Percentiles rank a stretch among this genome's conserved stretches.
Conservation (phyloP, 2,797 vertebrate species). For the Euphonia xanthogaster region DNA sequence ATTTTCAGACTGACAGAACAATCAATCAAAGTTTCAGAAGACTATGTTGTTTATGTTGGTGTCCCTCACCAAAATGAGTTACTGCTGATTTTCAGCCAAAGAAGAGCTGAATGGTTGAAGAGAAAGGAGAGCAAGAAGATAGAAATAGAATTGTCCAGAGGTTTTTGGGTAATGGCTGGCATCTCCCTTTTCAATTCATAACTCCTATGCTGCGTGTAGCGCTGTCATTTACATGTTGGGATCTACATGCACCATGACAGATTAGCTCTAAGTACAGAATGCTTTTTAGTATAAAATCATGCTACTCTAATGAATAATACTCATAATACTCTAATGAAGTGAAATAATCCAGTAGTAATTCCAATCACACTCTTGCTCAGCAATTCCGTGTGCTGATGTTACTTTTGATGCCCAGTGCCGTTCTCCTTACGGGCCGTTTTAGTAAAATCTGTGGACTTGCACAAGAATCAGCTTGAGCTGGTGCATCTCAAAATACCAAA, state of each 20-base stretch:
- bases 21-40: not conserved
- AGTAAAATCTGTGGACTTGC: not conserved
- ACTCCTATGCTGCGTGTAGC: not conserved
- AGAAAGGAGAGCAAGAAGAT: not conserved
- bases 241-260: not conserved
- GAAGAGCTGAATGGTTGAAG: not conserved
- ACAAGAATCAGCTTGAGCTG: not conserved
- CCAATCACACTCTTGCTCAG: not conserved
- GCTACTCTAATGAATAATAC: not conserved
- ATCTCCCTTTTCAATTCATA: not conserved
- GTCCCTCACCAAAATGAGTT: not conserved
- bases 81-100: not conserved
- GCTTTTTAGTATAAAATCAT: not conserved
- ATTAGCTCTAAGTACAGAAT: not conserved
- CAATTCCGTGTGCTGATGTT: not conserved
- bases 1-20: not conserved
- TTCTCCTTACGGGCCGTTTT: not conserved
- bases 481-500: not conserved
- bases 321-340: not conserved
- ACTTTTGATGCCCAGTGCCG: not conserved
- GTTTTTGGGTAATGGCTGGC: not conserved
- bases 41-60: not conserved
- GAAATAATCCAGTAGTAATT: not conserved
- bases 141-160: not conserved
- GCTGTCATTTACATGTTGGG: not conserved